A percentile compares a stretch with the other conserved stretches of the same genome.
These are phyloP conservation scores for Cephus cinctus DNA, from an alignment of 1,140 invertebrate species.

Conservation along the genomic window DNA sequence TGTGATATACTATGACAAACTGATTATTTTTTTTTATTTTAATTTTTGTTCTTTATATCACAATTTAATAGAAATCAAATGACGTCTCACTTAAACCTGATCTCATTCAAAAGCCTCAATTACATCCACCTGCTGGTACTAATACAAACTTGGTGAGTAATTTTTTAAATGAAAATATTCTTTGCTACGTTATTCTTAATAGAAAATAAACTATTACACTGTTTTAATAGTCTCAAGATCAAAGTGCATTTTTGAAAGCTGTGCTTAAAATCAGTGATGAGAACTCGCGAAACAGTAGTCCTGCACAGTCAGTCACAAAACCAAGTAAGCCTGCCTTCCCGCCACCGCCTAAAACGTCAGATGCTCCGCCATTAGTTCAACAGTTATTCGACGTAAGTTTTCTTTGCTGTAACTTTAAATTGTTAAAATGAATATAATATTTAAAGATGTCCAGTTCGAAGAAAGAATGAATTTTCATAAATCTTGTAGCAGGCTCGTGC, in stretches of 20 bases:
- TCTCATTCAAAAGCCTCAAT: conserved; percentile 3
- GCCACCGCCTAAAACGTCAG: conserved; percentile 25
- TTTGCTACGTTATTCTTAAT: no score
- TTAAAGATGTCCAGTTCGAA: conserved; percentile 5
- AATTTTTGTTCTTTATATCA: no score
- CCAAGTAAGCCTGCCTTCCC: conserved; percentile 24
- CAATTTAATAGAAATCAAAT: neutral
- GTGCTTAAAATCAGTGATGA: conserved; percentile 48
- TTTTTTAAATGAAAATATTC: no score
- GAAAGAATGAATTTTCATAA: conserved; percentile 9
- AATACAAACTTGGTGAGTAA: conserved; percentile 23
- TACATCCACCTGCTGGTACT: conserved; percentile 10
- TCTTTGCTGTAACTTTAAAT: neutral
- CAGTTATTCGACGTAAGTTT: conserved; percentile 47
- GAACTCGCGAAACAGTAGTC: conserved; percentile 22
- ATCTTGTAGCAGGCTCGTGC: conserved; percentile 42
- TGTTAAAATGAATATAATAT: conserved; percentile 4
- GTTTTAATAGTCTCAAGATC: conserved; percentile 48
- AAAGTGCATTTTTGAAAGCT: conserved; percentile 49
- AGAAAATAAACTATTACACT: no score
- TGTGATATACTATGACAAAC: neutral
- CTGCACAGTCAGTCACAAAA: conserved; percentile 7
- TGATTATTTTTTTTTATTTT: no score
- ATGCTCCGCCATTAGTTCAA: conserved; percentile 46
- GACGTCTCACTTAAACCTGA: no score